Evolutionary conservation across 1,140 invertebrate species (phyloP), one percentile per base, ranked within the genome.

Genomic region (Anthonomus grandis): DNA sequence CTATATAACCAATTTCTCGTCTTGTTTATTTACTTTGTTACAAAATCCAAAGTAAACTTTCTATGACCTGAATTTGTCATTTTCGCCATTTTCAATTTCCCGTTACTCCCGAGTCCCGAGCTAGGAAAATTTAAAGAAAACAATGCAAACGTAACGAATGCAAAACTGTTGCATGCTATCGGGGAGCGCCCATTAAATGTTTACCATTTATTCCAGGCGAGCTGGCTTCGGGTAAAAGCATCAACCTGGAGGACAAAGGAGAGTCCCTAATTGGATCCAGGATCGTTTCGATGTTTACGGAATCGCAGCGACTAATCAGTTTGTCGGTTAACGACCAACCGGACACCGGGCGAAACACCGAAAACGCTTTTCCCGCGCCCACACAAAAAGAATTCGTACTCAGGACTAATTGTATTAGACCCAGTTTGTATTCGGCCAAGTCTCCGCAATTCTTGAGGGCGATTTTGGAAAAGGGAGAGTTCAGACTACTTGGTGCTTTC

Each of bases 401-500:
- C 47, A 75, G 85, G 9, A 78, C 81, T 0, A 71, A 78, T 42
- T 78, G 81, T 15, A 75, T 79, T 1, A 67, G 84, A 47, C 86
- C 87, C 18, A 78, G 83, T 6, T 73, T 78, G 1, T 81, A 79
- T 58, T 87, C 85, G 0, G 75, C 76, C 5, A 71, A 78, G 21
- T 77, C 80, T 25, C 82, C 83, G 1, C 87, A 90, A 62, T 76
- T 85, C 59, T 75, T 90, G 67, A 83, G 83, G 59, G 83, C 81
- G 38, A 76, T 82, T 21, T 68, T 89, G 1, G 76, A 80, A 42
- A 77, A 79, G 24, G 80, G 85, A 37, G 81, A 82, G 55, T 86
- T 86, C 64, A 71, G 85, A 51, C 67, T 89, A 21, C 80, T 82
- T 38, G 86, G 86, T 10, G 85, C 86, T 31, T 89, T 89, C 65